Conservation (phyloP, 2,888 invertebrate species). For the Dryobotodes eremita region DNA sequence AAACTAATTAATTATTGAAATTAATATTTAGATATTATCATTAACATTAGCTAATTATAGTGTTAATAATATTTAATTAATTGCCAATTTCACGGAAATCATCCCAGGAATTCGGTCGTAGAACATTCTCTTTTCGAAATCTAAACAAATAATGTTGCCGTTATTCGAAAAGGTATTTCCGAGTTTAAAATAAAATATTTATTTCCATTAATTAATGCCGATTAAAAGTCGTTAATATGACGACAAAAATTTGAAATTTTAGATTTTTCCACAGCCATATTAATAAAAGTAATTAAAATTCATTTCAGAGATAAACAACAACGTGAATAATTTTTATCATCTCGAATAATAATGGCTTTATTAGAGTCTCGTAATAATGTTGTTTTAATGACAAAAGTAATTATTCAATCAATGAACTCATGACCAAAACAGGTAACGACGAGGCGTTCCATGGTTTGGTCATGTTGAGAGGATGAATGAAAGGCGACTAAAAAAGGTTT, state of each 20-base stretch:
- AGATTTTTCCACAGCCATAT: slow-evolving; percentile 10
- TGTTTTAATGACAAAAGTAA: slow-evolving; percentile 28
- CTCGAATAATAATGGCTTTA: slow-evolving; percentile 17
- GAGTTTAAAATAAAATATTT: neutral
- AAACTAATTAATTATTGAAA: slow-evolving; percentile 19
- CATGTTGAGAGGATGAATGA: no score
- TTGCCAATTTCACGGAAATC: slow-evolving; percentile 22
- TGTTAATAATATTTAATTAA: slow-evolving; percentile 17
- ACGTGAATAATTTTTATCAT: slow-evolving; percentile 7
- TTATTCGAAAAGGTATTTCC: neutral
- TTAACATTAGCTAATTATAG: slow-evolving; percentile 19
- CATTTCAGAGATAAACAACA: neutral
- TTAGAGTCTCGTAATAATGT: slow-evolving; percentile 2
- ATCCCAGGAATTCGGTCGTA: slow-evolving; percentile 23
- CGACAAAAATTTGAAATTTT: neutral
- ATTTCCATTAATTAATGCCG: neutral
- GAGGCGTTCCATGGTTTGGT: no score
- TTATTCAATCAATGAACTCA: slow-evolving; percentile 31
- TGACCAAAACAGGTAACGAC: no score
- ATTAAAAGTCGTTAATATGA: neutral
- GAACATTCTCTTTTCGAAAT: slow-evolving; percentile 25
- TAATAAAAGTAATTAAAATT: slow-evolving; percentile 7
- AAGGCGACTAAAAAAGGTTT: no score
- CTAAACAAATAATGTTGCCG: slow-evolving; percentile 14
- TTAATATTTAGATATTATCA: neutral